Conservation (phyloP, 2,113 vertebrate genomes). For the Zosterops borbonicus region DNA sequence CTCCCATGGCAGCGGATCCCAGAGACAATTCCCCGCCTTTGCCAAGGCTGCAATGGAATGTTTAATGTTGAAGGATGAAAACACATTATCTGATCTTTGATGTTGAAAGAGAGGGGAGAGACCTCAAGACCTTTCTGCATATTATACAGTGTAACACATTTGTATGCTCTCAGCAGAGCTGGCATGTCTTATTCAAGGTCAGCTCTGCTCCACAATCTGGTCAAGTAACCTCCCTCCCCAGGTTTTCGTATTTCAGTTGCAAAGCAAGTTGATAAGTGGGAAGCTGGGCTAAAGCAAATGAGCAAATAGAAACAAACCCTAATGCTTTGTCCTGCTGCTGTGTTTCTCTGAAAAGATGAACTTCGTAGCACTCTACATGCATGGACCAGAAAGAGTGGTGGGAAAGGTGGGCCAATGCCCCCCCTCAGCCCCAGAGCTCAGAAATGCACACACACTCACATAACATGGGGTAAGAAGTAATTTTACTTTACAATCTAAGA, state of each 20-base stretch:
- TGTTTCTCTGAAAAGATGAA: not conserved
- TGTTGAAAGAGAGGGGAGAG: conserved; percentile 52
- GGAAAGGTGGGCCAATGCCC: not conserved
- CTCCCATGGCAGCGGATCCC: not conserved
- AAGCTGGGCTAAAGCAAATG: not conserved
- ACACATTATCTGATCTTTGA: conserved; percentile 61
- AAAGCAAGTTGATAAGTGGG: not conserved
- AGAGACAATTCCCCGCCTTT: conserved; percentile 41
- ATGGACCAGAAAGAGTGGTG: not conserved
- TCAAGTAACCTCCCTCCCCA: not conserved
- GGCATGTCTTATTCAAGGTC: conserved; percentile 47
- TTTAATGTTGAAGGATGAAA: conserved; percentile 63
- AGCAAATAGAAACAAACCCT: not conserved
- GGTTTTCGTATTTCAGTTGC: not conserved
- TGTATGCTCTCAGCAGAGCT: conserved; percentile 42
- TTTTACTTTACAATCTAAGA: not conserved
- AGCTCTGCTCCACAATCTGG: not conserved
- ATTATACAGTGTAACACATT: conserved; percentile 36
- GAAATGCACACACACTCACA: not conserved
- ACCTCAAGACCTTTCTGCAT: conserved; percentile 54
- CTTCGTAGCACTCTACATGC: not conserved
- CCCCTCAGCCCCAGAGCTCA: not conserved
- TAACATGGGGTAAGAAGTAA: not conserved
- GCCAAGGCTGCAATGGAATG: conserved; percentile 12
- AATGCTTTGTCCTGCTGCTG: rapidly evolving